A percentile compares a stretch with the other conserved stretches of the same genome.
Conservation (phyloP, 2,797 vertebrate genomes). For the Gymnoscopelus braueri region DNA sequence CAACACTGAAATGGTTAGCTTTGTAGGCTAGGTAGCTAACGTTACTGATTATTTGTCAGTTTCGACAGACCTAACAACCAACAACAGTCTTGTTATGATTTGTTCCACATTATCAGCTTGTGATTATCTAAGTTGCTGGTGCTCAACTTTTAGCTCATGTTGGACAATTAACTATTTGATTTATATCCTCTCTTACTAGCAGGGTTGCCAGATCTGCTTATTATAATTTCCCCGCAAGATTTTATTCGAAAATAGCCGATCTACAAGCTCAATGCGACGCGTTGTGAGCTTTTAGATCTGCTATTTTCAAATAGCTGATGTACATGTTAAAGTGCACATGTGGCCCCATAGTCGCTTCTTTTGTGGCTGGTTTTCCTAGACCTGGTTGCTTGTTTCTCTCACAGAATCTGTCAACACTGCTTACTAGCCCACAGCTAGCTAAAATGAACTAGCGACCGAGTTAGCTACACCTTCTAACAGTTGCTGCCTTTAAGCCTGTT, state of each 20-base stretch:
- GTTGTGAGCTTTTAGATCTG: no score
- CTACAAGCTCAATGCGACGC: no score
- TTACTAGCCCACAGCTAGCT: conserved; percentile 39
- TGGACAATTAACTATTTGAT: conserved; percentile 47
- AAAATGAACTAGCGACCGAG: conserved; percentile 32
- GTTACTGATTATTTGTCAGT: not conserved
- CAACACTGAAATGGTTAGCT: not conserved
- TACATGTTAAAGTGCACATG: no score
- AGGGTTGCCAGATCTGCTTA: no score
- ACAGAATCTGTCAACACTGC: no score
- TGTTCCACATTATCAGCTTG: not conserved
- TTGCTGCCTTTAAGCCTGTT: not conserved
- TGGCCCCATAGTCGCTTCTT: no score
- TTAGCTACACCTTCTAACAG: conserved; percentile 28
- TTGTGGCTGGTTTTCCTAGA: no score
- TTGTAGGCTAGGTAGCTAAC: conserved; percentile 10
- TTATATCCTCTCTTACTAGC: conserved; percentile 45
- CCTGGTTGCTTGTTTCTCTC: no score
- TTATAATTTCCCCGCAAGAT: no score
- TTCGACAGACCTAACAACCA: fast-evolving
- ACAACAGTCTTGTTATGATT: not conserved
- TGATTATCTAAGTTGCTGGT: conserved; percentile 5
- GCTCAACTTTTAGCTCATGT: conserved; percentile 2
- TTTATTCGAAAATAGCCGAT: no score
- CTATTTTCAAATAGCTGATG: no score